These are phyloP conservation scores for Choloepus hoffmanni DNA, from an alignment of 2,113 vertebrate genomes.

Conservation along the genomic window DNA sequence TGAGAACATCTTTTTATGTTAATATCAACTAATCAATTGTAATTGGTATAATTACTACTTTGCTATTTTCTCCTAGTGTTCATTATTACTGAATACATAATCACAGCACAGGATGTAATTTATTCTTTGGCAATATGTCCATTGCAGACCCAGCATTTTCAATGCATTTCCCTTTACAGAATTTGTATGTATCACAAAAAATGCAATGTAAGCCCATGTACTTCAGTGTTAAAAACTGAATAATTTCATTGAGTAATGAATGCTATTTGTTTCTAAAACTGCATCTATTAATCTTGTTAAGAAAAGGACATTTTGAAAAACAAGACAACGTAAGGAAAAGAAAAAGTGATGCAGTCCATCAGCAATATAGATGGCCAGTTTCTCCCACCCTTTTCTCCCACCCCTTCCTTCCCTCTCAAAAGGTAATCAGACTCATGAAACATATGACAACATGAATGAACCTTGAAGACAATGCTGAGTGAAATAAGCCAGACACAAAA, in stretches of 20 bases:
- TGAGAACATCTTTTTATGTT: conserved; percentile 65
- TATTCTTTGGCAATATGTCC: conserved; percentile 71
- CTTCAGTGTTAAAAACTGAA: conserved; percentile 12
- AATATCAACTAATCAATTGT: conserved; percentile 68
- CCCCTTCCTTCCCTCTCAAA: background rate
- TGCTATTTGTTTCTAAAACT: background rate
- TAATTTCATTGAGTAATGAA: background rate
- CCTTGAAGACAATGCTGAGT: no score
- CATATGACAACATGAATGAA: no score
- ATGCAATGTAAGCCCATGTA: background rate
- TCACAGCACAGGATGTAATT: conserved; percentile 70
- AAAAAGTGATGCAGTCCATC: background rate
- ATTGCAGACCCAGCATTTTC: conserved; percentile 62
- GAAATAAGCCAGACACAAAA: no score
- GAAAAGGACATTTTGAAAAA: conserved; percentile 45
- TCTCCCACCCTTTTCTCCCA: background rate
- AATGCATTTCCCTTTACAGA: conserved; percentile 47
- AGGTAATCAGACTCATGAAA: background rate
- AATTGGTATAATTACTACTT: conserved; percentile 76
- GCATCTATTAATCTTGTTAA: background rate
- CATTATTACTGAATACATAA: conserved; percentile 72
- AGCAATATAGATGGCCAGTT: background rate
- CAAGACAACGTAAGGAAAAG: background rate
- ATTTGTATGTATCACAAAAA: conserved; percentile 38
- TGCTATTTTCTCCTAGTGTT: conserved; percentile 65